Evolutionary conservation across 2,888 invertebrate species (phyloP), one percentile per base, ranked within the genome.

Genomic region (Sinhomidia bicolor): DNA sequence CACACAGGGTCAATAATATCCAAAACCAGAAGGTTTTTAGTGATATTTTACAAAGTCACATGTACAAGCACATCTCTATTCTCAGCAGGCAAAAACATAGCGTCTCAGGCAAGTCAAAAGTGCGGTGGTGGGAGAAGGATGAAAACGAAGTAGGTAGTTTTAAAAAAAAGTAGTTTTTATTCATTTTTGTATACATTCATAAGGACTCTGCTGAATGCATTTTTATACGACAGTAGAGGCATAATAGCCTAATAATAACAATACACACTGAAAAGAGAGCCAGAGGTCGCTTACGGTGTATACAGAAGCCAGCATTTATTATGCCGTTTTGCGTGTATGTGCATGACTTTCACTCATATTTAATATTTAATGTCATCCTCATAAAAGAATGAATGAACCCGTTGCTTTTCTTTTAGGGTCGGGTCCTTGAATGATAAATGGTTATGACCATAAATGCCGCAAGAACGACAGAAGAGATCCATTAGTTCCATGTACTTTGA

Each of bases 361-460:
- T 74, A 74, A 74, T 74, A 74, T 74, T 74, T 74, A 74, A 47
- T 47, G 74, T 74, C 47, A 9, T 74, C 51, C 26, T n/a, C 23
- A 74, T 26, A 78, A 32, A n/a, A n/a, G n/a, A 78, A 78, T 78
- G 78, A 54, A 78, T 78, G 54, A 20, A 57, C 78, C 54, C 54
- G 36, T 57, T 10, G 26, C n/a, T 47, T 78, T 78, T 54, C 17
- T 78, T 57, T 78, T 54, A 54, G 51, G 78, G 68, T 65, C 41
- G 68, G 17, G 54, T 32, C 78, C 54, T 78, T 78, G 20, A 78
- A 57, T 78, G 78, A 78, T 57, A 78, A 78, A 78, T 78, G 78
- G 51, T 78, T 78, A 51, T 78, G 54, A 78, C 78, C 78, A 78
- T 78, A 78, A 78, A 78, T 54, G 54, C 54, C 78, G 36, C 78